A percentile compares a stretch with the other conserved stretches of the same genome.
Evolutionary conservation across 2,797 vertebrate genomes (phyloP).

Genomic region (Microctenopoma stevenorrisi): DNA sequence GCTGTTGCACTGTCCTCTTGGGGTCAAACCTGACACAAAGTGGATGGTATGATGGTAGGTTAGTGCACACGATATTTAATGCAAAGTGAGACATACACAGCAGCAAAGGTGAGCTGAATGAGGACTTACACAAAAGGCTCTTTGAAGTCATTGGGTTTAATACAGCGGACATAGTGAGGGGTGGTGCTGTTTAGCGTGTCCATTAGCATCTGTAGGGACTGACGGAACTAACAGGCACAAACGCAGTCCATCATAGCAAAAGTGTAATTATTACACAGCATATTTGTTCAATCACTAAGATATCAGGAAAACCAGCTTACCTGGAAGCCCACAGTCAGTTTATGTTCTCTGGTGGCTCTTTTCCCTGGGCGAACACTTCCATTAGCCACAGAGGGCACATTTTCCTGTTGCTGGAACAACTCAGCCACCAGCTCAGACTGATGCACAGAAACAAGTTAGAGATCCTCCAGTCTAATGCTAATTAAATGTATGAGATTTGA

Average conservation of each 20-base stretch:
- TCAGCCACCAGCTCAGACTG: slow-evolving; percentile 86
- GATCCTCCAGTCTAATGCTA: background rate
- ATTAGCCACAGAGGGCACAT: slow-evolving; percentile 60
- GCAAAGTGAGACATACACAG: background rate
- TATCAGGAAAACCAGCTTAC: slow-evolving; percentile 49
- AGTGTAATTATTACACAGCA: background rate
- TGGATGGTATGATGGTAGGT: background rate
- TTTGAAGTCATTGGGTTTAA: slow-evolving; percentile 87
- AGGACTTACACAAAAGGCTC: slow-evolving; percentile 81
- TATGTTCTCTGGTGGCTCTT: slow-evolving; percentile 80
- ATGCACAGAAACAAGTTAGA: slow-evolving; percentile 3
- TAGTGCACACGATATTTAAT: background rate
- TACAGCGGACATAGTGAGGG: slow-evolving; percentile 87
- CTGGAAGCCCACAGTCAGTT: slow-evolving; percentile 85
- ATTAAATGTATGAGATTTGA: background rate
- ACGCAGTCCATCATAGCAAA: background rate
- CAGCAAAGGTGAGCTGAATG: background rate
- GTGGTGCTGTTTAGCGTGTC: slow-evolving; percentile 84
- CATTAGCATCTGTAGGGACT: slow-evolving; percentile 84
- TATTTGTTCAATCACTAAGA: background rate
- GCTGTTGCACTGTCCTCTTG: slow-evolving; percentile 84
- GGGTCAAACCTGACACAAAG: slow-evolving; percentile 83
- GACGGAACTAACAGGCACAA: slow-evolving; percentile 77
- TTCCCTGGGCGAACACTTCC: slow-evolving; percentile 73
- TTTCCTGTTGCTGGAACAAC: slow-evolving; percentile 82